phyloP scores from a whole-genome alignment of 64 coral and sea anemone genomes.

The Orbicella faveolata region DNA sequence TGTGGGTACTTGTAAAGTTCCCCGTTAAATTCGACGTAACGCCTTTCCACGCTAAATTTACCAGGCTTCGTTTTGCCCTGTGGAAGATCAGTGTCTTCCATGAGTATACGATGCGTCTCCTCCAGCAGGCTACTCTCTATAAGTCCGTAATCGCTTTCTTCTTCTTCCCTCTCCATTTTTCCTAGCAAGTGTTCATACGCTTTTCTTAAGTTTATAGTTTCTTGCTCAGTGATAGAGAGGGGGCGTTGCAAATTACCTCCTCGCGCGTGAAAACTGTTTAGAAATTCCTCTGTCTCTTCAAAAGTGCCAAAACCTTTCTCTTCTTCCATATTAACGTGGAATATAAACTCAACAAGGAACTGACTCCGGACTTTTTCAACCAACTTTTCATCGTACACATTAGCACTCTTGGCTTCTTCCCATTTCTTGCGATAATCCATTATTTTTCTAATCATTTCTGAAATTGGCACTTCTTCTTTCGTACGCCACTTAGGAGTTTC shows the following conservation, averaged over 20 bases:
- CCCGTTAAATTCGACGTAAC: conserved; percentile 5
- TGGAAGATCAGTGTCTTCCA: neutral
- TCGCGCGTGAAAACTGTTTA: neutral
- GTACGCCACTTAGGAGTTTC: neutral
- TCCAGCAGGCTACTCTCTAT: conserved; percentile 19
- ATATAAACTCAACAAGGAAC: conserved; percentile 48
- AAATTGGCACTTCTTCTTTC: neutral
- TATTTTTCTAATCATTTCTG: conserved; percentile 40
- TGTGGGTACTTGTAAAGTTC: conserved; percentile 54
- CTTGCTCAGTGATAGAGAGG: conserved; percentile 53
- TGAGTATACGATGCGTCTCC: conserved; percentile 25
- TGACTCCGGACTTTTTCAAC: neutral
- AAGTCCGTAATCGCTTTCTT: conserved; percentile 15
- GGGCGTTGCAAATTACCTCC: neutral
- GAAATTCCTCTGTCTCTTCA: conserved; percentile 41
- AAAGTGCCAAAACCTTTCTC: conserved; percentile 53
- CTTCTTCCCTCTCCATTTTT: neutral
- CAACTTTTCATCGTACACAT: neutral
- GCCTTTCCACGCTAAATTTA: neutral
- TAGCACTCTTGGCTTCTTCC: neutral
- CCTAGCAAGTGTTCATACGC: conserved; percentile 52
- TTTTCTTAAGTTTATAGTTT: conserved; percentile 62
- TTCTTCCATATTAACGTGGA: conserved; percentile 68
- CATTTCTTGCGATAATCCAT: neutral
- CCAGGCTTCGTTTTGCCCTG: neutral